These are phyloP conservation scores for Lycocerus yunnanus DNA, from an alignment of 2,888 invertebrate species.

Conservation along the genomic window DNA sequence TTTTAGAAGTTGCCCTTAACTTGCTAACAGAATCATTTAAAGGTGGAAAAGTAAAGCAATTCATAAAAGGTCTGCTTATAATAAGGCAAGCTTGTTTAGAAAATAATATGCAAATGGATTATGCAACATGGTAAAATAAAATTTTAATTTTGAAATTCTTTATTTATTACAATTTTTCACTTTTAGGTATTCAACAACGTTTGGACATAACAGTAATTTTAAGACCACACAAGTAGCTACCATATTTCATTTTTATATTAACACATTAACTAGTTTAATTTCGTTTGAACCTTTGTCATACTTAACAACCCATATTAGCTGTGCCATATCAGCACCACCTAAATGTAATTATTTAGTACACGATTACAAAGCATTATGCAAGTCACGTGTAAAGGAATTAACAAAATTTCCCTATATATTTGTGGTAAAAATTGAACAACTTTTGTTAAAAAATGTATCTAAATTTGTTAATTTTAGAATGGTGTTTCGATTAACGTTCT, in stretches of 20 bases:
- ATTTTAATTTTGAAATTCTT: neutral
- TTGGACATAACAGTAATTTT: conserved; percentile 19
- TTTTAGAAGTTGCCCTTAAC: conserved; percentile 9
- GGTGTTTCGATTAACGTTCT: neutral
- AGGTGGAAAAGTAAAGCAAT: conserved; percentile 10
- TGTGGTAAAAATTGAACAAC: conserved; percentile 4
- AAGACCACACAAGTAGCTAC: conserved; percentile 9
- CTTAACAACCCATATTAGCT: conserved; percentile 15
- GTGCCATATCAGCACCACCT: conserved; percentile 7
- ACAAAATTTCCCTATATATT: neutral
- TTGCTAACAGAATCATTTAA: conserved; percentile 14
- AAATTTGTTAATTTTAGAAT: neutral
- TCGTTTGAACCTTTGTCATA: conserved; percentile 17
- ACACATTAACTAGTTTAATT: conserved; percentile 5
- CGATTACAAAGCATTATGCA: conserved; percentile 23
- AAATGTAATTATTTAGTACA: conserved; percentile 13
- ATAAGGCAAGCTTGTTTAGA: conserved; percentile 22
- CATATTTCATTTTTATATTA: conserved; percentile 18
- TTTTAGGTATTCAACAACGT: conserved; percentile 21
- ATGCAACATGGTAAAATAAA: conserved; percentile 16
- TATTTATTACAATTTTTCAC: neutral
- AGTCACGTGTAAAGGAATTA: conserved; percentile 13
- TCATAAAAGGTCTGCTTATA: conserved; percentile 15
- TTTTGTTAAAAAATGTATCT: neutral
- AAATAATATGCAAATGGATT: conserved; percentile 7